These are phyloP conservation scores for Eupithecia vulgata DNA, from an alignment of 2,888 invertebrate species.

Conservation along the genomic window DNA sequence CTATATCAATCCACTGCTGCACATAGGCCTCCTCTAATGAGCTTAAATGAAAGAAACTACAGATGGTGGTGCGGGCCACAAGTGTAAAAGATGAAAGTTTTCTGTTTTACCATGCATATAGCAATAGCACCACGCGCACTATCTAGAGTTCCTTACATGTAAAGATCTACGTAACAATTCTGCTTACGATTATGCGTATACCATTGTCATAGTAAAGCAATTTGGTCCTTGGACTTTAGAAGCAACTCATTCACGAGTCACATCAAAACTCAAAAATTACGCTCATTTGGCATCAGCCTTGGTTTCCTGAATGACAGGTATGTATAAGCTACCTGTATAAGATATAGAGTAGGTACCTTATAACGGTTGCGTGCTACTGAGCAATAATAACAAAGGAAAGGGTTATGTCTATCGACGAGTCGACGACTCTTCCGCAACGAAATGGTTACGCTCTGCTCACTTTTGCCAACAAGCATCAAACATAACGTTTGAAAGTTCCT, in stretches of 20 bases:
- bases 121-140: no score
- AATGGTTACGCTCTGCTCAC: constrained; percentile 52
- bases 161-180: no score
- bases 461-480: constrained; percentile 59
- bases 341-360: background rate
- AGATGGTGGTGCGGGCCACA: no score
- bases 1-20: no score
- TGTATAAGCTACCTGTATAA: background rate
- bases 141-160: no score
- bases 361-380: constrained; percentile 58
- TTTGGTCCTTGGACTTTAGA: background rate
- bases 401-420: constrained; percentile 64
- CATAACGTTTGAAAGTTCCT: constrained; percentile 29
- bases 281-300: background rate
- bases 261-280: background rate
- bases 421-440: constrained; percentile 62
- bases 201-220: background rate
- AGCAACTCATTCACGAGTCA: background rate
- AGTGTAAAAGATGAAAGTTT: no score
- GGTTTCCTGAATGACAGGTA: background rate
- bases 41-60: no score
- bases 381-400: constrained; percentile 61
- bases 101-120: no score
- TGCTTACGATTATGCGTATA: no score
- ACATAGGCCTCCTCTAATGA: no score